These are phyloP conservation scores for Eira barbara DNA, from an alignment of 2,113 vertebrate genomes.

Conservation along the genomic window DNA sequence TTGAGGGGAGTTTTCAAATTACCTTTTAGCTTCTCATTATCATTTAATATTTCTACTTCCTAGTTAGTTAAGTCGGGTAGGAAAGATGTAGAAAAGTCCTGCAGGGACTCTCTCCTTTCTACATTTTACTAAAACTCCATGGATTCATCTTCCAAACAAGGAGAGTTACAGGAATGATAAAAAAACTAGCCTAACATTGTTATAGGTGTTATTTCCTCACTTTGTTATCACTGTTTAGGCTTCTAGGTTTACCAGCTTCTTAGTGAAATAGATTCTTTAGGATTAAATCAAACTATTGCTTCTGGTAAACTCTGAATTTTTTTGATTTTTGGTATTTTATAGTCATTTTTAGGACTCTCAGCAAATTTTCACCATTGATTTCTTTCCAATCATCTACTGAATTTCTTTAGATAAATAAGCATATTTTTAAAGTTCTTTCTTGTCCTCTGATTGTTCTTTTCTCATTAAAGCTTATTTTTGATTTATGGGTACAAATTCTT, in stretches of 20 bases:
- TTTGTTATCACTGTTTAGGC: background rate
- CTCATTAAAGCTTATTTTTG: background rate
- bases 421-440: background rate
- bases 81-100: conserved; percentile 40
- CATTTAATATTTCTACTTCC: conserved; percentile 33
- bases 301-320: background rate
- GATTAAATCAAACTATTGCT: background rate
- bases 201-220: background rate
- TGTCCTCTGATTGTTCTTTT: background rate
- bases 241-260: background rate
- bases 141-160: background rate
- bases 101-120: background rate
- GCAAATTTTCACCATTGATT: background rate
- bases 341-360: background rate
- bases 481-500: background rate
- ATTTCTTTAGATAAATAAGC: background rate
- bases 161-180: background rate
- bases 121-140: background rate
- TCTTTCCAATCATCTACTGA: background rate
- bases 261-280: background rate
- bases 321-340: background rate
- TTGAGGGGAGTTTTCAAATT: conserved; percentile 34
- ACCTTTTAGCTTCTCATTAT: conserved; percentile 46
- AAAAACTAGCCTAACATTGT: background rate
- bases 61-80: conserved; percentile 22